Conservation (phyloP, 2,113 vertebrate species). For the Triplophysa tibetana region DNA sequence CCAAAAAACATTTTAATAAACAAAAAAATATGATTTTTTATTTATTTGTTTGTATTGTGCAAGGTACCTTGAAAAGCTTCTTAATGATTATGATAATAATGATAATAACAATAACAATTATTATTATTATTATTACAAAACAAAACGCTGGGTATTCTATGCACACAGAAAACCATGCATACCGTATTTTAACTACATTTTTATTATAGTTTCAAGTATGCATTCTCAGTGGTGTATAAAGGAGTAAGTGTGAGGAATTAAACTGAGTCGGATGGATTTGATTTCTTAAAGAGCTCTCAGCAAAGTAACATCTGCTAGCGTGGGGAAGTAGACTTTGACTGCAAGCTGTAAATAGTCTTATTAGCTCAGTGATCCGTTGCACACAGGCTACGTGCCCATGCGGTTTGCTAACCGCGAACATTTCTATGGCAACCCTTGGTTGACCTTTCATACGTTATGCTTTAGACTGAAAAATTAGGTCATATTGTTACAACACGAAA, state of each 20-base stretch:
- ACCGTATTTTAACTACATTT: too few species aligned
- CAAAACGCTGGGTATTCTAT: too few species aligned
- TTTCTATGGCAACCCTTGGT: conserved; percentile 51
- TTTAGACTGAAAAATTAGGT: conserved; percentile 16
- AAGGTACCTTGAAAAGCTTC: too few species aligned
- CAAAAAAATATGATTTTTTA: too few species aligned
- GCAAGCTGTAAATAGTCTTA: conserved; percentile 45
- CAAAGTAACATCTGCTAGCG: conserved; percentile 12
- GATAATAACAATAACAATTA: too few species aligned
- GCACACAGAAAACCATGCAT: too few species aligned
- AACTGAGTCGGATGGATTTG: not conserved
- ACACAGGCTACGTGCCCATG: conserved; percentile 32
- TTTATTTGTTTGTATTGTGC: too few species aligned
- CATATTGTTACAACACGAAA: not conserved
- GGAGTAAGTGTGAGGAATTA: not conserved
- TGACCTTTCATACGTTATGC: conserved; percentile 25
- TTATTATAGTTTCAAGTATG: too few species aligned
- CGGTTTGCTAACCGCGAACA: conserved; percentile 44
- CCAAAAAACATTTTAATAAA: too few species aligned
- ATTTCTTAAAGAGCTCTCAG: not conserved
- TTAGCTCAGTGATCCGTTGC: conserved; percentile 47
- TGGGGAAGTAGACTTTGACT: conserved; percentile 29
- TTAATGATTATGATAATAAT: too few species aligned
- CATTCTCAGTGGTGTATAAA: too few species aligned
- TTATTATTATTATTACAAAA: too few species aligned